These are phyloP conservation scores for Origma solitaria DNA, from an alignment of 2,113 vertebrate genomes.

Conservation along the genomic window DNA sequence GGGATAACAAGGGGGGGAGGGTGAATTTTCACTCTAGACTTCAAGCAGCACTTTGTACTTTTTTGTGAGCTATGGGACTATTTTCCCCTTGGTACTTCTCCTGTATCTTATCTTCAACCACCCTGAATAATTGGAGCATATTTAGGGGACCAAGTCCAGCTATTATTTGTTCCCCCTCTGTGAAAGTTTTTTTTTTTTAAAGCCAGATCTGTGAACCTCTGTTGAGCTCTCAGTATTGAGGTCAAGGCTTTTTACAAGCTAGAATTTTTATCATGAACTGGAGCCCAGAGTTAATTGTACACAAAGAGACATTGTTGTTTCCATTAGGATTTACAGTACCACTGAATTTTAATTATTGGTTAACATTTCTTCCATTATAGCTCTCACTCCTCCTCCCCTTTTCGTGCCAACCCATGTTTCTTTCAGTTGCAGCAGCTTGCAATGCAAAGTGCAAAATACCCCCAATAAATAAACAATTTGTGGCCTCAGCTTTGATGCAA, in stretches of 20 bases:
- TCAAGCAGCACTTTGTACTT: background rate
- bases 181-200: background rate
- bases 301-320: conserved; percentile 72
- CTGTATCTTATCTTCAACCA: conserved; percentile 34
- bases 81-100: background rate
- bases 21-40: conserved; percentile 17
- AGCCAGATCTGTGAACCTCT: conserved; percentile 59
- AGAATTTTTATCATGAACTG: conserved; percentile 66
- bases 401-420: conserved; percentile 17
- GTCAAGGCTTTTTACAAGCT: conserved; percentile 67
- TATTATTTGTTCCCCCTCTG: conserved; percentile 43
- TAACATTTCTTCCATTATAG: conserved; percentile 64
- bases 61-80: background rate
- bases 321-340: conserved; percentile 64
- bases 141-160: conserved; percentile 34
- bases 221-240: conserved; percentile 61
- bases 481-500: background rate
- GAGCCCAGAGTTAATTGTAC: conserved; percentile 69
- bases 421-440: background rate
- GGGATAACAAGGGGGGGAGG: conserved; percentile 42
- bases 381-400: conserved; percentile 10
- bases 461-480: conserved; percentile 16
- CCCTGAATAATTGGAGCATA: conserved; percentile 51
- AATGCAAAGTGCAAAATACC: conserved; percentile 4
- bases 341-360: conserved; percentile 70